These are phyloP conservation scores for Drusus annulatus DNA, from an alignment of 1,140 invertebrate species.

Conservation along the genomic window DNA sequence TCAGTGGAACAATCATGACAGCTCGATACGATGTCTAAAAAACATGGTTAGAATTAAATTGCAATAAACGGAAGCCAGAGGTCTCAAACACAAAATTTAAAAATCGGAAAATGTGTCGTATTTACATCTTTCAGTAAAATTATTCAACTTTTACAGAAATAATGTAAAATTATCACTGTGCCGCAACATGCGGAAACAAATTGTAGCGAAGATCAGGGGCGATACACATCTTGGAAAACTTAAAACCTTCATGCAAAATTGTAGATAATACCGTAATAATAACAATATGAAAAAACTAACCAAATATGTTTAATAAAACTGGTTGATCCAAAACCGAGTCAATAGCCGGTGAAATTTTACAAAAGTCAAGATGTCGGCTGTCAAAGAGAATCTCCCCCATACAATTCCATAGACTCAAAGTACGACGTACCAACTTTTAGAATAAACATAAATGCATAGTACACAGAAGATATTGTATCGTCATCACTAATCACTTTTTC, in stretches of 20 bases:
- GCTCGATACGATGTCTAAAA: neutral
- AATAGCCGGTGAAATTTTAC: constrained; percentile 23
- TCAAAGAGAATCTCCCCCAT: neutral
- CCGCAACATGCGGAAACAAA: constrained; percentile 25
- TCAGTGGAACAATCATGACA: too few species aligned
- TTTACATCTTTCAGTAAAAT: too few species aligned
- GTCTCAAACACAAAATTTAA: neutral
- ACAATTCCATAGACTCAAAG: too few species aligned
- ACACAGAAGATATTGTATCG: too few species aligned
- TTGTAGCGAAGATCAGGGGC: neutral
- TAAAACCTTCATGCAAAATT: neutral
- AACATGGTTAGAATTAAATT: neutral
- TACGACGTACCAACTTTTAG: too few species aligned
- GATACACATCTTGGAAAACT: neutral
- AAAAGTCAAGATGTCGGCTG: constrained; percentile 40
- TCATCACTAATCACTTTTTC: too few species aligned
- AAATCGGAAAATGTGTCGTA: neutral
- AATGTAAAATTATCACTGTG: neutral
- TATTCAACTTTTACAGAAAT: too few species aligned
- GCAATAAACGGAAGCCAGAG: neutral
- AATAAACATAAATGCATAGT: too few species aligned
- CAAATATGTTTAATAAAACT: neutral
- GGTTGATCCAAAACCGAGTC: neutral
- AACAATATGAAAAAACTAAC: constrained; percentile 11
- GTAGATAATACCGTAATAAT: neutral